Percentiles rank a stretch among this genome's conserved stretches.
Evolutionary conservation across 2,888 invertebrate species (phyloP).

Genomic region (Plusia festucae): DNA sequence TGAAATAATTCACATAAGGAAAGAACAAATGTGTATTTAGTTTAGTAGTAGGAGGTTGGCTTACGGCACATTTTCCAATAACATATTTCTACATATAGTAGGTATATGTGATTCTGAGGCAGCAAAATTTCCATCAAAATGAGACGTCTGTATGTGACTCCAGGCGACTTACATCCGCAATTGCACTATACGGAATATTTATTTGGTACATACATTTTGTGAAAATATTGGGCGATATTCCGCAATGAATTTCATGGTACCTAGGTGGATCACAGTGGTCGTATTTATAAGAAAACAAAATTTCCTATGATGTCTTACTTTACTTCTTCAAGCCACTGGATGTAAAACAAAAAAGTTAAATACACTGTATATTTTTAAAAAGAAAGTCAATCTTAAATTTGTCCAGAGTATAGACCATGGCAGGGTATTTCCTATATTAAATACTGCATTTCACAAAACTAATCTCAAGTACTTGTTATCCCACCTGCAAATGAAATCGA

Average conservation of each 20-base stretch:
- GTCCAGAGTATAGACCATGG: no score
- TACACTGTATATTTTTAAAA: no score
- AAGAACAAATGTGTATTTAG: not conserved
- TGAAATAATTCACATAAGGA: no score
- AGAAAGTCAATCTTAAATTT: no score
- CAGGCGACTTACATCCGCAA: slow-evolving; percentile 39
- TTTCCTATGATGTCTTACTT: not conserved
- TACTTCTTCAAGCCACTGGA: no score
- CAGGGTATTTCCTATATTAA: no score
- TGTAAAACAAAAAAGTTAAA: no score
- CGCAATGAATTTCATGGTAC: not conserved
- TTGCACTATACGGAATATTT: slow-evolving; percentile 47
- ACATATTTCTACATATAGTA: slow-evolving; percentile 45
- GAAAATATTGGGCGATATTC: not conserved
- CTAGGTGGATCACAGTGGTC: not conserved
- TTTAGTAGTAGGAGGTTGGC: no score
- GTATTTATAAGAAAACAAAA: not conserved
- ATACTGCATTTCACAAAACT: not conserved
- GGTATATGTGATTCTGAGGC: slow-evolving; percentile 41
- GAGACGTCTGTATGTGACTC: slow-evolving; percentile 44
- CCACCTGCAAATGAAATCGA: not conserved
- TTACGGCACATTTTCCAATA: slow-evolving; percentile 20
- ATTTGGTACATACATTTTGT: slow-evolving; percentile 20
- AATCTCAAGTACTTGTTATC: not conserved
- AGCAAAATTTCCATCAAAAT: slow-evolving; percentile 46